phyloP scores from a whole-genome alignment of 2,113 vertebrate genomes.

The Azemiops feae region DNA sequence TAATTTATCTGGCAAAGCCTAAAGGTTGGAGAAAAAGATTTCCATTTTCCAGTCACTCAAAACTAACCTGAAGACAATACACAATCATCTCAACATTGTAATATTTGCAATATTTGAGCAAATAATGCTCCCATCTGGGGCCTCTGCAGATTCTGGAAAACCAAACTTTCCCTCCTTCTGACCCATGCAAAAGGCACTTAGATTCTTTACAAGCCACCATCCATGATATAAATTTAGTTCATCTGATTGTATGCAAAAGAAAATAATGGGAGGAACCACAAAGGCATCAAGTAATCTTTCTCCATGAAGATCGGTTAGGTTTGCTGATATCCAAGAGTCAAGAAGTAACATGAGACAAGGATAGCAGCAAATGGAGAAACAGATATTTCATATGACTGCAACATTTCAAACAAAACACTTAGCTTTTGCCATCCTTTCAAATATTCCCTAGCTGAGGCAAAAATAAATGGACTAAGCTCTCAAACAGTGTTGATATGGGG shows the following conservation, averaged over 20 bases:
- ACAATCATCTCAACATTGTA: background rate
- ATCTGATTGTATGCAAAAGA: background rate
- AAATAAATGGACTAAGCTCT: background rate
- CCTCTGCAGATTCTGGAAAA: background rate
- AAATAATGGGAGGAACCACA: background rate
- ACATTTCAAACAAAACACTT: background rate
- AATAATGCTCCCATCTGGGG: background rate
- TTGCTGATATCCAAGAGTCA: background rate
- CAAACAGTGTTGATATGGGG: background rate
- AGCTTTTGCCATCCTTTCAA: background rate
- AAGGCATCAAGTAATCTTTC: background rate
- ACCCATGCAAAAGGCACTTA: background rate
- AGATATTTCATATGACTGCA: background rate
- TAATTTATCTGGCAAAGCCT: background rate
- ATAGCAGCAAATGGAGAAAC: background rate
- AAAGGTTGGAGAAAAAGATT: background rate
- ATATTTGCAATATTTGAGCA: background rate
- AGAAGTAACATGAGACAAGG: background rate
- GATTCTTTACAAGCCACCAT: background rate
- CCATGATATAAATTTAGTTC: background rate
- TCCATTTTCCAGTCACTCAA: background rate
- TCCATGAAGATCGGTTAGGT: background rate
- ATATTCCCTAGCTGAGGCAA: background rate
- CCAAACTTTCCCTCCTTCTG: background rate
- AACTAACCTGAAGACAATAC: background rate